Evolutionary conservation across 1,140 invertebrate genomes (phyloP).

Genomic region (Acyrthosiphon pisum): DNA sequence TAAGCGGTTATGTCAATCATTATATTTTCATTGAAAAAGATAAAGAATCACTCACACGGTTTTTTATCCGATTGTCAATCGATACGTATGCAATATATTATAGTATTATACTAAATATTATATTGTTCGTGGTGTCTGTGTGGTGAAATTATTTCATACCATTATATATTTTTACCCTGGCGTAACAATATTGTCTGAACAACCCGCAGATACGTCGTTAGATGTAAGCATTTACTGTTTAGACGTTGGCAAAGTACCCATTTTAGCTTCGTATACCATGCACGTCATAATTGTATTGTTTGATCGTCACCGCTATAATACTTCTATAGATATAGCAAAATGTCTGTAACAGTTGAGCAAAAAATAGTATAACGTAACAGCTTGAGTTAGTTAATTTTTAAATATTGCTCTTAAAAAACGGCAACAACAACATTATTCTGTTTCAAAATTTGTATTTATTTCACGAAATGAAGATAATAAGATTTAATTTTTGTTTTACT

Average conservation of each 20-base stretch:
- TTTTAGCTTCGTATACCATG: background rate
- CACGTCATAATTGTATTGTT: background rate
- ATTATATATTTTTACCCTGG: background rate
- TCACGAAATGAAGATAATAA: background rate
- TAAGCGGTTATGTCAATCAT: background rate
- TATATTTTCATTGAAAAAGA: background rate
- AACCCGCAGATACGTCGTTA: background rate
- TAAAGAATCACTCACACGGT: background rate
- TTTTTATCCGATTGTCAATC: background rate
- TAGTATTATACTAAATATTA: background rate
- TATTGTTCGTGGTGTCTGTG: background rate
- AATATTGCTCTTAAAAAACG: background rate
- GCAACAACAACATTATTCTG: background rate
- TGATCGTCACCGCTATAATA: background rate
- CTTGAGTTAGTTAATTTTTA: background rate
- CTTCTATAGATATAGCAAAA: background rate
- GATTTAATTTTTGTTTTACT: background rate
- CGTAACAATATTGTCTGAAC: background rate
- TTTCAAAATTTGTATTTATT: background rate
- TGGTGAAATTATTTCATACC: background rate
- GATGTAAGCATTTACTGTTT: background rate
- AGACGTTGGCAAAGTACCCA: constrained; percentile 1
- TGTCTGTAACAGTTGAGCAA: background rate
- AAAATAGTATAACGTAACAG: constrained; percentile 15
- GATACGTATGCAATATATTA: background rate